Conservation (phyloP, 2,888 invertebrate species). For the Galerucella pusilla region DNA sequence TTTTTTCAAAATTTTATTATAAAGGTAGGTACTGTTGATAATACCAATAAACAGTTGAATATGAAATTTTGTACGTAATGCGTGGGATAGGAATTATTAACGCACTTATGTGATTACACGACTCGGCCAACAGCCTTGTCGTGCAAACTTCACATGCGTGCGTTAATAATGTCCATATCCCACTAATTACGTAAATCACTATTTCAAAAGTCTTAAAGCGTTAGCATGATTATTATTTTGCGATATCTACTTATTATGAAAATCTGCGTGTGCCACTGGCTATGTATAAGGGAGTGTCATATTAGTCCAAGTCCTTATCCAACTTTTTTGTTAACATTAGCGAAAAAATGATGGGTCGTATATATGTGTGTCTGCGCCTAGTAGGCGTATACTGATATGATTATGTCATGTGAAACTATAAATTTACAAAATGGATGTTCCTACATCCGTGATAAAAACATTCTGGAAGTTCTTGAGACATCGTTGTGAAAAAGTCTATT, state of each 20-base stretch:
- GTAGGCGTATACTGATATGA: slow-evolving; percentile 35
- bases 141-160: no score
- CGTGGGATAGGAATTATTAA: no score
- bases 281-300: slow-evolving; percentile 38
- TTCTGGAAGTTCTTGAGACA: slow-evolving; percentile 27
- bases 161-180: no score
- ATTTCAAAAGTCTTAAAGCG: no score
- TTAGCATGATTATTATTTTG: no score
- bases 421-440: slow-evolving; percentile 34
- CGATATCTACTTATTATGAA: background rate
- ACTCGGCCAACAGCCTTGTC: no score
- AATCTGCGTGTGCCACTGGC: background rate
- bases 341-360: slow-evolving; percentile 32
- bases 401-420: slow-evolving; percentile 40
- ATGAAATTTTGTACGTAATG: no score
- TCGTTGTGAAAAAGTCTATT: slow-evolving; percentile 21
- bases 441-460: slow-evolving; percentile 31
- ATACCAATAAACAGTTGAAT: no score
- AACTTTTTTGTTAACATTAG: slow-evolving; percentile 40
- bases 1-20: no score
- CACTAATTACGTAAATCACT: no score
- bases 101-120: no score
- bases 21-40: no score
- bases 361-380: slow-evolving; percentile 27
- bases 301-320: slow-evolving; percentile 38